Base-by-base conservation (phyloP, 2,113 vertebrate genomes). In the Daubentonia madagascariensis region DNA sequence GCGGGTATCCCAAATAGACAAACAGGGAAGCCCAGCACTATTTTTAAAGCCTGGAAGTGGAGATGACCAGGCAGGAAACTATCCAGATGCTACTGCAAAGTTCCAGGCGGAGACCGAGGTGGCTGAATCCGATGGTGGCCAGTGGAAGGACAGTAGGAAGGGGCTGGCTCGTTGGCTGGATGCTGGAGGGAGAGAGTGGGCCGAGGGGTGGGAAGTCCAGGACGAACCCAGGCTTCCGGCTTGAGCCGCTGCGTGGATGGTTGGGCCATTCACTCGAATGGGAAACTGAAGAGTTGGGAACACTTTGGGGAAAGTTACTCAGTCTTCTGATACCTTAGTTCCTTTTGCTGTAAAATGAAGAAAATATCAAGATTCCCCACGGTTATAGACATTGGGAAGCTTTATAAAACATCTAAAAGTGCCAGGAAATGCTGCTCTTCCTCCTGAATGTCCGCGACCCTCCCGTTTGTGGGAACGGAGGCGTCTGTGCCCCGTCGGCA, bases 21-120 rank as follows among this genome's bases (percentile, higher is more conserved):
- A 30, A 35, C 32, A 48, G 54, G 45, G 16, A 50, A 96, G 48
- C 7, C 17, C 61, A 32, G 18, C 30, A 11, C 0, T 59, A 6
- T 65, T 86, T 30, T 35, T 11, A 5, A 25, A 28, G 22, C 12
- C 7, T 6, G 67, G 1, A 45, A 20, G 13, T 48, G 35, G 25
- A 91, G 35, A 6, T 30, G 2, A 35, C 57, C 25, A 12, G 54
- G 43, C 14, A 43, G 25, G 6, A 59, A 37, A 54, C 43, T 2
- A 35, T 5, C 0, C 4, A 6, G 52, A 35, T 3, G 17, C 22
- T n/a, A 2, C 43, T 20, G 12, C 20, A 9, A 75, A 73, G 10
- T 14, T 28, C n/a, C 32, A n/a, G 8, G 48, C 4, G 0, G 57
- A 18, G 63, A 79, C 8, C 30, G 30, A 22, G 12, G 35, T 35